Evolutionary conservation across 2,888 invertebrate species (phyloP), one percentile per base, ranked within the genome.

Genomic region (Aphidius colemani): DNA sequence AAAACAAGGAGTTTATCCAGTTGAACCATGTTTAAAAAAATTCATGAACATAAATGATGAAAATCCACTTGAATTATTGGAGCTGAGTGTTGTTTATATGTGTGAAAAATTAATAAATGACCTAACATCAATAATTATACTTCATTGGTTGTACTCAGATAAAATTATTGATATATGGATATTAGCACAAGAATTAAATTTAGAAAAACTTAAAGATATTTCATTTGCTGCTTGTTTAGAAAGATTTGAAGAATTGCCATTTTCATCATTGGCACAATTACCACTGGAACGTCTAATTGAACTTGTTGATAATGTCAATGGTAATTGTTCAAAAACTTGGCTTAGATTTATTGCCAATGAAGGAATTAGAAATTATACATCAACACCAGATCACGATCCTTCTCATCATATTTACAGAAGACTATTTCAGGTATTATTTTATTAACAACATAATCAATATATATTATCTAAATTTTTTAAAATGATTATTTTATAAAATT

Each of bases 71-170:
- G 68, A 74, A n/a, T 63, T 79, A n/a, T 60, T 79, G 7, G 70
- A 75, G 45, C 60, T 77, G 4, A 74, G 78, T 53, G 70, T 75
- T 7, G 67, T 77, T 30, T 78, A 77, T 50, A 61, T 69, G 50
- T 73, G 71, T 3, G 78, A 77, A 18, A 70, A 72, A 30, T 61
- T 78, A 8, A 73, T 67, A 7, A 59, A 68, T 2, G 74, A 77
- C 30, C 60, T 75, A 10, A 69, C 68, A 30, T 73, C 74, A 10
- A 72, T 75, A 41, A 71, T 78, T 7, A 65, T 70, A 13, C 68
- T 68, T 7, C 64, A 67, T 49, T 74, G 76, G 71, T 46, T 77
- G 4, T 10, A 64, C 30, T 74, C 77, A 2, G 63, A 74, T 1
- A 69, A 68, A 13, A 61, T 73, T 48, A 51, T 78, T 8, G 69